Conservation (phyloP, 2,113 vertebrate species). For the Pionites leucogaster region DNA sequence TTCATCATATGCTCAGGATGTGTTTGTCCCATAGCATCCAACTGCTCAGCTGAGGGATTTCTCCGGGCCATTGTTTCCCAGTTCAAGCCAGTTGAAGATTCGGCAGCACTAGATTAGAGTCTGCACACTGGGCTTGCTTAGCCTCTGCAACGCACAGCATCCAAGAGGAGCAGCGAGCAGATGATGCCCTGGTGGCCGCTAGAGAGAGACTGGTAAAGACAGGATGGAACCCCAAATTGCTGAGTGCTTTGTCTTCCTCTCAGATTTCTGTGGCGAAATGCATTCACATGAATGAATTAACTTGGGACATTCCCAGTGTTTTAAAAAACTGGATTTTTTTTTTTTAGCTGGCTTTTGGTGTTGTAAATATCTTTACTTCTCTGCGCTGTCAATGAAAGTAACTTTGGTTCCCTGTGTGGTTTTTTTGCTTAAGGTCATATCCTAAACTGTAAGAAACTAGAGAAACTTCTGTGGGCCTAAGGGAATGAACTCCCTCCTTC, state of each 20-base stretch:
- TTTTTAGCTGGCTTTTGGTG: neutral
- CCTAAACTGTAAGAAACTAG: neutral
- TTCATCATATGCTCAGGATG: neutral
- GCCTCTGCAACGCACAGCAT: neutral
- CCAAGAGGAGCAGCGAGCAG: neutral
- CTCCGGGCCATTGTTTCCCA: fast-evolving
- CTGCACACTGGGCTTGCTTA: neutral
- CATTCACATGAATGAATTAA: neutral
- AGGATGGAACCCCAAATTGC: neutral
- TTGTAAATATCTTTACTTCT: neutral
- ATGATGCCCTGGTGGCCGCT: neutral
- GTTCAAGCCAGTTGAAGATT: neutral
- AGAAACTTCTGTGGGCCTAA: neutral
- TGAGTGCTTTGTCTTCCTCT: neutral
- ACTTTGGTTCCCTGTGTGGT: neutral
- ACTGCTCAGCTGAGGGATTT: neutral
- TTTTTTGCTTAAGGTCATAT: neutral
- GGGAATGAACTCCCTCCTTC: neutral
- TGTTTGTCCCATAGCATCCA: neutral
- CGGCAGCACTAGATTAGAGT: neutral
- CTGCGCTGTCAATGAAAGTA: neutral
- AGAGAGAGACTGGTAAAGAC: neutral
- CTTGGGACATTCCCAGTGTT: neutral
- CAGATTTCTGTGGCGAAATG: neutral
- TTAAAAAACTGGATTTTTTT: neutral